Conservation (phyloP, 2,113 vertebrate genomes). For the Entelurus aequoreus region DNA sequence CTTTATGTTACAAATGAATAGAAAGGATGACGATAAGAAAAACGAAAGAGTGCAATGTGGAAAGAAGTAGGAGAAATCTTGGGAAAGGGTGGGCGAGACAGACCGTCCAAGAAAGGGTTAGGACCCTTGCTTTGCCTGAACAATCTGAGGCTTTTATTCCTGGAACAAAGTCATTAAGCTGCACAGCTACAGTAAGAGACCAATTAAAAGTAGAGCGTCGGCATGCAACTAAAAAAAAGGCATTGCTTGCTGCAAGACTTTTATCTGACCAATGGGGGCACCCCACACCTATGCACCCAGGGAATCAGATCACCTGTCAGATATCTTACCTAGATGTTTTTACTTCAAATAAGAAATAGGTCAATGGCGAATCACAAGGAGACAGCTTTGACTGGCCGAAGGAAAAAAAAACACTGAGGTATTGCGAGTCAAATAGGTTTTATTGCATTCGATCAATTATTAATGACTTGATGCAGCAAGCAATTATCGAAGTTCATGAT, state of each 20-base stretch:
- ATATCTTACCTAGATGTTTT: slow-evolving; percentile 47
- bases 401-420: background rate
- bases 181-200: slow-evolving; percentile 59
- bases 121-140: slow-evolving; percentile 57
- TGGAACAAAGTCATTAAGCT: slow-evolving; percentile 72
- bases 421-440: background rate
- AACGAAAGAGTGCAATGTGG: background rate
- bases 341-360: slow-evolving; percentile 36
- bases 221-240: slow-evolving; percentile 49
- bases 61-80: slow-evolving; percentile 12
- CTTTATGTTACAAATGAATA: slow-evolving; percentile 1
- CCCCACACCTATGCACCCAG: slow-evolving; percentile 31
- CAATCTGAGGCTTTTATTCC: slow-evolving; percentile 64
- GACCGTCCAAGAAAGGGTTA: slow-evolving; percentile 53
- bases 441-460: slow-evolving; percentile 3
- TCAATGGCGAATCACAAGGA: slow-evolving; percentile 15
- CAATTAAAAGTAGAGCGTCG: slow-evolving; percentile 66
- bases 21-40: background rate
- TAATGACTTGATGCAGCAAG: background rate
- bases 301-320: slow-evolving; percentile 51
- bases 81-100: slow-evolving; percentile 12
- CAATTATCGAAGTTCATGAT: slow-evolving; percentile 1
- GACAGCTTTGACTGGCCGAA: slow-evolving; percentile 7
- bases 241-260: slow-evolving; percentile 62
- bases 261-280: slow-evolving; percentile 59